phyloP scores from a whole-genome alignment of 1,140 invertebrate species.

The Ceratosolen fusciceps region DNA sequence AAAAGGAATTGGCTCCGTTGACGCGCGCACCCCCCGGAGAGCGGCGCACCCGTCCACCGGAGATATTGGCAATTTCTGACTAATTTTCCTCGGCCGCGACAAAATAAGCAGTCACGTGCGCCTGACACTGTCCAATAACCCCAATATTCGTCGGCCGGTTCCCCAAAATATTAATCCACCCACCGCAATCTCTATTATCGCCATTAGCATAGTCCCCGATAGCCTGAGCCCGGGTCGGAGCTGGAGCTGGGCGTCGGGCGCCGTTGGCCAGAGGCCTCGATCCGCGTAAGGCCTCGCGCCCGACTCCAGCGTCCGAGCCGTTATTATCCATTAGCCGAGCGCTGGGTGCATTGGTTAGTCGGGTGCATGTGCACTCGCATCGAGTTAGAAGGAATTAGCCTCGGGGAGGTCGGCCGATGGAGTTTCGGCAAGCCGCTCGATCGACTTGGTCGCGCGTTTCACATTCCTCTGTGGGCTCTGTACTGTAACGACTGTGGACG shows the following conservation, averaged over 20 bases:
- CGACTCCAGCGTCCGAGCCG: neutral
- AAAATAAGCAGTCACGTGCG: constrained; percentile 39
- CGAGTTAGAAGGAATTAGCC: neutral
- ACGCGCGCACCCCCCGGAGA: neutral
- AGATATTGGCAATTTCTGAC: constrained; percentile 49
- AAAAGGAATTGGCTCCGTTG: constrained; percentile 4
- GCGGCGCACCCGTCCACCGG: neutral
- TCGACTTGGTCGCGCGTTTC: neutral
- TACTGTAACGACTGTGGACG: no score
- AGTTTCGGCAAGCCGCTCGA: constrained; percentile 7
- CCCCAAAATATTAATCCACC: constrained; percentile 36
- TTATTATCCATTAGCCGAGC: neutral
- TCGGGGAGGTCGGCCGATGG: neutral
- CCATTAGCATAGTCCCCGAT: constrained; percentile 51
- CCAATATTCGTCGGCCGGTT: constrained; percentile 40
- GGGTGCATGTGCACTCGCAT: neutral
- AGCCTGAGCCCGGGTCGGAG: constrained; percentile 30
- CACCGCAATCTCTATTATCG: constrained; percentile 39
- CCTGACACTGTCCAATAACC: constrained; percentile 45
- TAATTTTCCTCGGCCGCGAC: constrained; percentile 34
- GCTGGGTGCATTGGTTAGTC: constrained; percentile 32
- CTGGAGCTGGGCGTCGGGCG: constrained; percentile 9
- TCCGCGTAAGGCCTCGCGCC: neutral
- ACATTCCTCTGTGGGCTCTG: no score
- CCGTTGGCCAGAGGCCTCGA: no score